Evolutionary conservation across 1,140 invertebrate species (phyloP).

Genomic region (Thaumetopoea pityocampa): DNA sequence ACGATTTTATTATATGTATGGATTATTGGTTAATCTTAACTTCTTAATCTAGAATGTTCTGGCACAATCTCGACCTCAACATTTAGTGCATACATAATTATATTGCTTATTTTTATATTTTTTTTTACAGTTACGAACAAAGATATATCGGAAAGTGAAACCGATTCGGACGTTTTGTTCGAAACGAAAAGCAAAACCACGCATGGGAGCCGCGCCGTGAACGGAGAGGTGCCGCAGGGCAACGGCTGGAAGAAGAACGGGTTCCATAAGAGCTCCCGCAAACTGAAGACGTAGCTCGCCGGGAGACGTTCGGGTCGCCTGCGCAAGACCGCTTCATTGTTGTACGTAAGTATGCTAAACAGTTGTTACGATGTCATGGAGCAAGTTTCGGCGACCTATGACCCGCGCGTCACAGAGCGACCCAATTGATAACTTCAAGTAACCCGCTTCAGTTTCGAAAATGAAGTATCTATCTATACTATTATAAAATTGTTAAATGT

Average conservation of each 20-base stretch:
- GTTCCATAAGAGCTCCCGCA: constrained; percentile 72
- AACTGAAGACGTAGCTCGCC: constrained; percentile 57
- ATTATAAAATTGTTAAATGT: too few species aligned
- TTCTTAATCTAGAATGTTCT: too few species aligned
- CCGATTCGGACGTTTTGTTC: constrained; percentile 84
- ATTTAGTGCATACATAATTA: background rate
- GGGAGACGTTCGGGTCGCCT: constrained; percentile 7
- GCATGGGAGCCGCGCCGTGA: constrained; percentile 68
- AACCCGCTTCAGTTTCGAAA: too few species aligned
- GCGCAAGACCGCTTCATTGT: constrained; percentile 4
- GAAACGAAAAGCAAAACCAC: constrained; percentile 78
- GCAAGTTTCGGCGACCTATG: too few species aligned
- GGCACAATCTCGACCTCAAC: too few species aligned
- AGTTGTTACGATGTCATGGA: too few species aligned
- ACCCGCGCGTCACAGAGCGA: too few species aligned
- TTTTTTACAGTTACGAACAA: constrained; percentile 67
- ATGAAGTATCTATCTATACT: too few species aligned
- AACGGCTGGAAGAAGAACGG: constrained; percentile 74
- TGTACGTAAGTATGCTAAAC: constrained; percentile 14
- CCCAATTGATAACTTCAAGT: too few species aligned
- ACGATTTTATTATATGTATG: too few species aligned
- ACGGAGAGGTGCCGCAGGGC: constrained; percentile 64
- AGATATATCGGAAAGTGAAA: constrained; percentile 84
- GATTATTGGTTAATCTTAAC: too few species aligned
- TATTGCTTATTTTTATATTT: background rate